Base-by-base conservation (phyloP, 2,888 invertebrate genomes). In the Plagodis pulveraria region DNA sequence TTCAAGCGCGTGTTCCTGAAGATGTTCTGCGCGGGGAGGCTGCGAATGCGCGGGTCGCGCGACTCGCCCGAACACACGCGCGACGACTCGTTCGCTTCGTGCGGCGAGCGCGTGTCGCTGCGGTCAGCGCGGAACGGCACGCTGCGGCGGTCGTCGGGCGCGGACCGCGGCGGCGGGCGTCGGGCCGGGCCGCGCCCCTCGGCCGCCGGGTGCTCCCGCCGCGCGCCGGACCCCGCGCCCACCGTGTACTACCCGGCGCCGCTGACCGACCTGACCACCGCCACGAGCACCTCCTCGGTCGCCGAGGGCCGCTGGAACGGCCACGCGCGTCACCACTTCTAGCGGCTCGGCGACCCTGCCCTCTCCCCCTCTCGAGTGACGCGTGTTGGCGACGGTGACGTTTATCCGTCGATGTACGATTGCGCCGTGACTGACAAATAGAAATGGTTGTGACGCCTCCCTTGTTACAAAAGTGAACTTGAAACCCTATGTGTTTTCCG, bases 1-100 rank as follows among this genome's bases (percentile, higher is more conserved):
- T 99, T 99, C 91, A 97, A 98, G 82, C 94, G 97, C 63, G 95
- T 98, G 67, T 97, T 98, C 85, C 89, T 97, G 70, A 93, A 96
- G 85, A 94, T 96, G 86, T 96, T 96, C 91, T 96, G 96, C 87
- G 95, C 95, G 72, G 89, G 94, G 47, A 89, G 91, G 11, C 83
- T 93, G 69, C 91, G 94, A 58, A 94, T 95, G 94, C 70, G 79
- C 45, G 68, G 73, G 40, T 63, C 72, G 94, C 95, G 78, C 93
- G 96, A 73, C 95, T 97, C 89, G 80, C 94, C 77, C 87, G 95
- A 83, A 62, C 81, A 91, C 74, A 96, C 96, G 60, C 96, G 96
- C 81, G 97, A 97, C 81, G 97, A 97, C 84, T 97, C 96, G 76
- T 94, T 96, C 78, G 95, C 96, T 67, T 96, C 97, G 62, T 96